phyloP scores from a whole-genome alignment of 2,113 vertebrate species.

The Coregonus clupeaformis region DNA sequence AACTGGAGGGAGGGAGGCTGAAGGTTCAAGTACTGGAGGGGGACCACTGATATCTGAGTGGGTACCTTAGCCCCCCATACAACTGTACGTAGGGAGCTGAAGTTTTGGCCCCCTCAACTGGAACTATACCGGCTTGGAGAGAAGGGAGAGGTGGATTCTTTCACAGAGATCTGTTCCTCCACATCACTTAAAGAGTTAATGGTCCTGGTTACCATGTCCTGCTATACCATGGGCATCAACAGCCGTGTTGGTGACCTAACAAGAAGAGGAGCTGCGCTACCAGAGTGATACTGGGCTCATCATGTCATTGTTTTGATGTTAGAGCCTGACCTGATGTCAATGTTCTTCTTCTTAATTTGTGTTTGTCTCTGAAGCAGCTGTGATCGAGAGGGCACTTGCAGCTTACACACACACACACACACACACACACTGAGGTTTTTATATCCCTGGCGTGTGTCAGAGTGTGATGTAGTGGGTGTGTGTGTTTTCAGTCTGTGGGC shows the following conservation, averaged over 20 bases:
- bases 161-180: not conserved
- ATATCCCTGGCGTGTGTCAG: not conserved
- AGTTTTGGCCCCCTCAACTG: not conserved
- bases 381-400: not conserved
- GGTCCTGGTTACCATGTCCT: not conserved
- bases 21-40: not conserved
- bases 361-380: slow-evolving; percentile 3
- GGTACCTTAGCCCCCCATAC: not conserved
- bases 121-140: not conserved
- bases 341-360: slow-evolving; percentile 36
- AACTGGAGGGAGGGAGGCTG: slow-evolving; percentile 1
- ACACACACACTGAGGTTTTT: not conserved
- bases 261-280: not conserved
- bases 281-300: not conserved
- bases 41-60: not conserved
- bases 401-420: not conserved
- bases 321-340: not conserved
- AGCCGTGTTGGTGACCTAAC: not conserved
- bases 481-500: slow-evolving; percentile 17
- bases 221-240: not conserved
- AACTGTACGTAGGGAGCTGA: not conserved
- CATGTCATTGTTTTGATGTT: not conserved
- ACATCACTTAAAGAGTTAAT: not conserved
- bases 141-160: not conserved
- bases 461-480: not conserved